Evolutionary conservation across 1,140 invertebrate species (phyloP).

Genomic region (Vanessa tameamea): DNA sequence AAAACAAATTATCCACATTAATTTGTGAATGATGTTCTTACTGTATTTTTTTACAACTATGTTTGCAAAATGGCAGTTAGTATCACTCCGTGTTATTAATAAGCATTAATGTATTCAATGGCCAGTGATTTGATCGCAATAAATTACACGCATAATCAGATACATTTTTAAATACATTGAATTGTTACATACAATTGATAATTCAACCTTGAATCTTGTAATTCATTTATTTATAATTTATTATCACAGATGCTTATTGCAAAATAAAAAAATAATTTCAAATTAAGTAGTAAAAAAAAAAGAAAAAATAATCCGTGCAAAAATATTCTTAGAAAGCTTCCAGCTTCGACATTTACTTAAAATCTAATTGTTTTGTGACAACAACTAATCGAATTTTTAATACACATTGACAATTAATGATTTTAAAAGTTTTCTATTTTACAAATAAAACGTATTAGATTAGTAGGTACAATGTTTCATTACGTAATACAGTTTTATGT

Average conservation of each 20-base stretch:
- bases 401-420: constrained; percentile 2
- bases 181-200: constrained; percentile 24
- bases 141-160: constrained; percentile 27
- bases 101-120: constrained; percentile 44
- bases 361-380: constrained; percentile 45
- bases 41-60: constrained; percentile 29
- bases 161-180: constrained; percentile 30
- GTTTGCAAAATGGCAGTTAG: constrained; percentile 64
- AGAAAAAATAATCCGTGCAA: constrained; percentile 24
- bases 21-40: constrained; percentile 27
- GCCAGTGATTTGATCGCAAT: constrained; percentile 29
- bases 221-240: constrained; percentile 50
- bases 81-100: constrained; percentile 59
- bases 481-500: constrained; percentile 14
- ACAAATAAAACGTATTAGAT: constrained; percentile 26
- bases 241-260: constrained; percentile 64
- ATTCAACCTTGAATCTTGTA: constrained; percentile 45
- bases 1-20: neutral
- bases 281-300: constrained; percentile 13
- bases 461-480: constrained; percentile 31
- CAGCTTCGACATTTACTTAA: constrained; percentile 50
- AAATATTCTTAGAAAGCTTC: constrained; percentile 45
- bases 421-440: constrained; percentile 6
- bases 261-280: constrained; percentile 41
- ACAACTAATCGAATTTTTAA: constrained; percentile 21